phyloP scores from a whole-genome alignment of 1,140 invertebrate species.

The Periplaneta americana region DNA sequence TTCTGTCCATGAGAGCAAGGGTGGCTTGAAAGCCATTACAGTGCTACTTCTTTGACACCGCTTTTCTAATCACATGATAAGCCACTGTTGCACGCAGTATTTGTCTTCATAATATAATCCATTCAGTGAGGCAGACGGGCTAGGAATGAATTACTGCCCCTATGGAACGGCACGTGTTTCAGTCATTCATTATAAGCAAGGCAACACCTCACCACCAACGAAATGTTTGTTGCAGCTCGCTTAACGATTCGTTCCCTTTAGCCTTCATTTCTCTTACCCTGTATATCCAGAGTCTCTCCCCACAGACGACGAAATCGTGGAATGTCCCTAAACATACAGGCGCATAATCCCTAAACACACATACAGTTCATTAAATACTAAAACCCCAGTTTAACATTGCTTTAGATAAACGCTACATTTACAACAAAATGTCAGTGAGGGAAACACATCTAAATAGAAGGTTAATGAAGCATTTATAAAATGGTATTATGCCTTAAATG shows the following conservation, averaged over 20 bases:
- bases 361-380: not conserved
- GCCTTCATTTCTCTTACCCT: not conserved
- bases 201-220: not conserved
- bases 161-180: not conserved
- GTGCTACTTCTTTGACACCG: too few species aligned
- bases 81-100: not conserved
- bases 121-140: not conserved
- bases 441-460: not conserved
- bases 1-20: too few species aligned
- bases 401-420: not conserved
- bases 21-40: too few species aligned
- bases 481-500: not conserved
- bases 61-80: too few species aligned
- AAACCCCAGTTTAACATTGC: not conserved
- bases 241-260: not conserved
- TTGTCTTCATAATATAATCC: not conserved
- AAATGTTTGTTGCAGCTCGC: not conserved
- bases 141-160: too few species aligned
- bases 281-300: not conserved
- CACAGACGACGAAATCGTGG: not conserved
- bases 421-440: not conserved
- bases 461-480: not conserved
- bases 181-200: not conserved
- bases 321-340: not conserved
- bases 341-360: not conserved